Base-by-base conservation (phyloP, 2,797 vertebrate genomes). In the Sardinella longiceps region DNA sequence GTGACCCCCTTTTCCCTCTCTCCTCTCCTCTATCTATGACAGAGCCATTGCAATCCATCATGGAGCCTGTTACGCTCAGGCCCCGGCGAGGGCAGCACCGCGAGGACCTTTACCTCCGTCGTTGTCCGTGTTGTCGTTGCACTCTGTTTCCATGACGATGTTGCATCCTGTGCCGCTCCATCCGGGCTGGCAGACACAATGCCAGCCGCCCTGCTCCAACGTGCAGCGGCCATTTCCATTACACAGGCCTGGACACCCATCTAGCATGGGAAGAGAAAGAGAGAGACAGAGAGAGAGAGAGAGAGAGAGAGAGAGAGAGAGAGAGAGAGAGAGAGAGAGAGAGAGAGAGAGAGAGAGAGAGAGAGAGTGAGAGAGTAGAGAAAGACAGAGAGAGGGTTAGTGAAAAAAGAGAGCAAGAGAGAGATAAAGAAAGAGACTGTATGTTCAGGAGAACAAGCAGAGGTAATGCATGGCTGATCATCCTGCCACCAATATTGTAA, bases 101-200 rank as follows among this genome's bases (percentile, higher is more conserved):
- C 30, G 50, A 30, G 43, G 48, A 56, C 84, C 82, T 83, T 87
- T 94, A 99, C 98, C 98, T 96, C 96, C 97, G 89, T 99, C 98
- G 83, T 99, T 99, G 94, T 99, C 98, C 90, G 96, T 93, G 94
- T 95, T 97, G 94, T 99, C 98, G 88, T 95, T 97, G 93, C 98
- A 99, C 93, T 97, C 95, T 94, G 98, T 99, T 95, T 99, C 98
- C 98, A 99, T 99, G 95, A 99, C 97, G 90, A 99, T 90, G 39
- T 96, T 98, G 93, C 98, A 99, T 88, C 98, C 98, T 0, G 95
- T 94, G 87, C 98, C 98, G 87, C 97, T 99, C 98, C 98, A 99
- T 92, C 98, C 98, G 81, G 97, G 95, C 91, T 99, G 98, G 93
- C 98, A 99, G 86, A 99, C 96, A 89, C 98, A 99, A 90, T 97